Evolutionary conservation across 1,140 invertebrate species (phyloP).

Genomic region (Mizuhopecten yessoensis): DNA sequence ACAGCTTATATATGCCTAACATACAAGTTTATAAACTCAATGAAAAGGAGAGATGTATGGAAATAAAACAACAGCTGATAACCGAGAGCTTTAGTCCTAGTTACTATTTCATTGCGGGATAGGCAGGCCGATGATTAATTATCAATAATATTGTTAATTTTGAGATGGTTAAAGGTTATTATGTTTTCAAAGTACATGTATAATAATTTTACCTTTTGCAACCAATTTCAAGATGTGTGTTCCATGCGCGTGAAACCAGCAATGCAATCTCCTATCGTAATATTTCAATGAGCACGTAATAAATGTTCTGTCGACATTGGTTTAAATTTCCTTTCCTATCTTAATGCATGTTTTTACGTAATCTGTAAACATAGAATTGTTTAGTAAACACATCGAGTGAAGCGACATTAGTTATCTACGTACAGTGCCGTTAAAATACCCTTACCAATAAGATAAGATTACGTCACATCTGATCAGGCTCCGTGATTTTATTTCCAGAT

Average conservation of each 20-base stretch:
- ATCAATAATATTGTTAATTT: too few species aligned
- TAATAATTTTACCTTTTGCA: too few species aligned
- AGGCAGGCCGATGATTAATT: too few species aligned
- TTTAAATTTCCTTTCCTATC: slow-evolving; percentile 17
- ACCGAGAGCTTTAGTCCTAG: too few species aligned
- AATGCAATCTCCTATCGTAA: neutral
- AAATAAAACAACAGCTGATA: too few species aligned
- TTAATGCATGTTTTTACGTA: slow-evolving; percentile 25
- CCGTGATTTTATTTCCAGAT: neutral
- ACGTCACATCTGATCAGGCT: neutral
- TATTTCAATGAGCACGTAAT: neutral
- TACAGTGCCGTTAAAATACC: neutral
- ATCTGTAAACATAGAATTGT: slow-evolving; percentile 28
- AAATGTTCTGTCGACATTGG: neutral
- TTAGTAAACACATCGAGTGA: slow-evolving; percentile 38
- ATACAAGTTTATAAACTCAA: too few species aligned
- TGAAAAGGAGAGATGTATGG: too few species aligned
- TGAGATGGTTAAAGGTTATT: too few species aligned
- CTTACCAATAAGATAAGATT: neutral
- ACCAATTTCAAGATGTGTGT: neutral
- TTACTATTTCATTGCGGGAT: too few species aligned
- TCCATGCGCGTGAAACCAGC: neutral
- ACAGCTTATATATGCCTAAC: too few species aligned
- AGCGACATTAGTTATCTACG: neutral
- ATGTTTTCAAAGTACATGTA: too few species aligned